A percentile compares a stretch with the other conserved stretches of the same genome.
phyloP scores from a whole-genome alignment of 2,113 vertebrate genomes.

The Pionites leucogaster region DNA sequence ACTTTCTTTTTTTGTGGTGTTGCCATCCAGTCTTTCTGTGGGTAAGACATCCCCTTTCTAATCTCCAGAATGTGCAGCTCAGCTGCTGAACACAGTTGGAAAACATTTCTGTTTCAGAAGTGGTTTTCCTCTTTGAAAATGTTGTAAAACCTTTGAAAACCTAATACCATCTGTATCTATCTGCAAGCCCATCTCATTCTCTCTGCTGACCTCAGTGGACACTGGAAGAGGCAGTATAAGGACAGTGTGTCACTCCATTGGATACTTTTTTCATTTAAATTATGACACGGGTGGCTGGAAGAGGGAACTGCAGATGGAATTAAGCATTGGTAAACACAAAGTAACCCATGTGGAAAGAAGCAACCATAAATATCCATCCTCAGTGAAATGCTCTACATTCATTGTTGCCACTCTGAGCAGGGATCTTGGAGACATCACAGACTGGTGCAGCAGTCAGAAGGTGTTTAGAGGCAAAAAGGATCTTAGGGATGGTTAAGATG shows the following conservation, averaged over 20 bases:
- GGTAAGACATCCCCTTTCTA: neutral
- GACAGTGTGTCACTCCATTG: neutral
- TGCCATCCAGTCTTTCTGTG: constrained; percentile 30
- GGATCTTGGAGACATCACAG: neutral
- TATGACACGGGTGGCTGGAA: neutral
- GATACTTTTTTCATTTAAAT: neutral
- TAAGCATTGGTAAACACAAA: neutral
- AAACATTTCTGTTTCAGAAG: constrained; percentile 13
- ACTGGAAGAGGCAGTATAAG: neutral
- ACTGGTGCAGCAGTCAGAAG: neutral
- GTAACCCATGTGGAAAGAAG: neutral
- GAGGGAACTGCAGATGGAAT: neutral
- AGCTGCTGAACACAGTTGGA: neutral
- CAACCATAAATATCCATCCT: neutral
- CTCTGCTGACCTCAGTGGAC: neutral
- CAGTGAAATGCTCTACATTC: neutral
- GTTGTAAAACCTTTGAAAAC: neutral
- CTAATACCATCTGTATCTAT: neutral
- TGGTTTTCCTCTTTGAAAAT: neutral
- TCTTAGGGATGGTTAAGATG: neutral
- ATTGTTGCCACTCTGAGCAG: neutral
- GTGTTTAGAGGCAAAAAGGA: neutral
- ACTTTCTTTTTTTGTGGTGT: constrained; percentile 37
- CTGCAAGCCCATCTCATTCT: neutral
- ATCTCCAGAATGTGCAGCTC: constrained; percentile 33